Evolutionary conservation across 1,140 invertebrate genomes (phyloP).

Genomic region (Carposina sasakii): DNA sequence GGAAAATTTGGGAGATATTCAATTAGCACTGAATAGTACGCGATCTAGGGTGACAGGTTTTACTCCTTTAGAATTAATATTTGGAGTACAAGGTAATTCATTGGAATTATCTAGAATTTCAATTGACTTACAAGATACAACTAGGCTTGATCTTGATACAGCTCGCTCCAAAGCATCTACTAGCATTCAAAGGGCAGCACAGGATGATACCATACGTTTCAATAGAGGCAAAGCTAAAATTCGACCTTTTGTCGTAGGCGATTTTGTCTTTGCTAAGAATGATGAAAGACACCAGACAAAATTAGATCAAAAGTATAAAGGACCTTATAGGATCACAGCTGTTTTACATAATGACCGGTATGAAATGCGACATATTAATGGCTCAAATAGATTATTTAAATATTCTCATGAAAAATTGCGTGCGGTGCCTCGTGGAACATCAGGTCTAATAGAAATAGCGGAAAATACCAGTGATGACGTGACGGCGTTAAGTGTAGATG

Average conservation of each 20-base stretch:
- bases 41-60: constrained; percentile 10
- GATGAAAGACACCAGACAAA: constrained; percentile 10
- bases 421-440: neutral
- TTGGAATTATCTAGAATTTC: constrained; percentile 5
- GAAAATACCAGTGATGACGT: constrained; percentile 11
- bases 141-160: neutral
- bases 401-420: constrained; percentile 11
- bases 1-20: constrained; percentile 6
- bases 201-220: constrained; percentile 4
- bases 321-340: constrained; percentile 5
- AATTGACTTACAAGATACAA: neutral
- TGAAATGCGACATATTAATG: constrained; percentile 5
- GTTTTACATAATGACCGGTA: constrained; percentile 11
- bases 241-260: constrained; percentile 2
- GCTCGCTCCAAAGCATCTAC: neutral
- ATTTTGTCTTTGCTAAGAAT: constrained; percentile 11
- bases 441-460: neutral
- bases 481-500: constrained; percentile 1
- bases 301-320: constrained; percentile 9
- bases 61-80: constrained; percentile 8
- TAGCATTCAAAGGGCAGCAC: constrained; percentile 2
- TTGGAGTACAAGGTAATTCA: neutral
- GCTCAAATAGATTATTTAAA: constrained; percentile 8
- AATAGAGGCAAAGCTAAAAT: constrained; percentile 9
- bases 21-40: constrained; percentile 8